Evolutionary conservation across 2,888 invertebrate species (phyloP).

Genomic region (Lasiommata megera): DNA sequence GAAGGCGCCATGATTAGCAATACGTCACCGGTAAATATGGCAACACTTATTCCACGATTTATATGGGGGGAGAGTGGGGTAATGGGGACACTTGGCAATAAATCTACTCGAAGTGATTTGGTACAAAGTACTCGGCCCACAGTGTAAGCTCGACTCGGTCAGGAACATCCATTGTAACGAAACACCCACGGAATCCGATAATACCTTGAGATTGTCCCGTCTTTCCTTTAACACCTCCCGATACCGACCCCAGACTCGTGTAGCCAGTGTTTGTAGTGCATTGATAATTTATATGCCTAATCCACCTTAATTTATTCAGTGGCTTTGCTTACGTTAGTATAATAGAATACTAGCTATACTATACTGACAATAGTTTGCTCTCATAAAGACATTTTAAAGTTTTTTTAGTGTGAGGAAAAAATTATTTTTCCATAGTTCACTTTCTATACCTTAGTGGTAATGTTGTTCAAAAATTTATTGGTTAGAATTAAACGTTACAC

Average conservation of each 20-base stretch:
- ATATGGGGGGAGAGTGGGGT: constrained; percentile 70
- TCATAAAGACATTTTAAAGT: no score
- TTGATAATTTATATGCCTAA: constrained; percentile 39
- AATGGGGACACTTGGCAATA: constrained; percentile 69
- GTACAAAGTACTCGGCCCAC: constrained; percentile 77
- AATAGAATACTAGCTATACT: not conserved
- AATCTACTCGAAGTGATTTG: constrained; percentile 77
- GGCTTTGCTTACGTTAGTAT: constrained; percentile 3
- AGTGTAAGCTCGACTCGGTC: constrained; percentile 70
- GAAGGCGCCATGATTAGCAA: constrained; percentile 74
- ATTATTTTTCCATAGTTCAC: no score
- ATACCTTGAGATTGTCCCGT: constrained; percentile 77
- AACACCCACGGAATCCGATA: constrained; percentile 77
- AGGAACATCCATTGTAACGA: constrained; percentile 73
- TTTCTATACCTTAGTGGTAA: no score
- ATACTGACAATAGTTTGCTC: no score
- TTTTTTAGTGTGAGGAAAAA: no score
- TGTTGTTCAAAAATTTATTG: no score
- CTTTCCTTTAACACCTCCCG: constrained; percentile 74
- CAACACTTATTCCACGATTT: constrained; percentile 79
- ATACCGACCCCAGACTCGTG: constrained; percentile 46
- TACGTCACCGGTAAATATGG: constrained; percentile 80
- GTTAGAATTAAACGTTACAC: no score
- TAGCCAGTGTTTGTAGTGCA: constrained; percentile 43
- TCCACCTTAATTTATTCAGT: constrained; percentile 29